These are phyloP conservation scores for Vipera latastei DNA, from an alignment of 2,797 vertebrate species.

Conservation along the genomic window DNA sequence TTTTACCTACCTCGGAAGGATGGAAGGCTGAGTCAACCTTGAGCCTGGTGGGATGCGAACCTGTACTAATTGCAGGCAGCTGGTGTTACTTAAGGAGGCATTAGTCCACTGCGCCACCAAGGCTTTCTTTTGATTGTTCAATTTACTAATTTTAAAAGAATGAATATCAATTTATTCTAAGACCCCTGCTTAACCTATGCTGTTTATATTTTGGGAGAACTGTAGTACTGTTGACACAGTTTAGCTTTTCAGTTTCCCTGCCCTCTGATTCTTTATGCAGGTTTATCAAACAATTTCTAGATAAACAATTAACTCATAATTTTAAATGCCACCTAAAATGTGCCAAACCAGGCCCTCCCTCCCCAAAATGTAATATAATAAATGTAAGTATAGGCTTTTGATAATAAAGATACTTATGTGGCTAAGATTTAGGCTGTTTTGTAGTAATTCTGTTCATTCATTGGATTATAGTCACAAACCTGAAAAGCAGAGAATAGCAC, in stretches of 20 bases:
- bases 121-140: neutral
- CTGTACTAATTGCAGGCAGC: too few relatives aligned
- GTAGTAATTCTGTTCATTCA: neutral
- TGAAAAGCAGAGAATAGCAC: neutral
- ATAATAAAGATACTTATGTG: neutral
- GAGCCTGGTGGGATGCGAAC: too few relatives aligned
- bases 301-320: neutral
- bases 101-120: too few relatives aligned
- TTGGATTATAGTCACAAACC: neutral
- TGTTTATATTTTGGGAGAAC: neutral
- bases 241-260: neutral
- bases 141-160: neutral
- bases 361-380: neutral
- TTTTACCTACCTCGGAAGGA: too few relatives aligned
- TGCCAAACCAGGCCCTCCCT: neutral
- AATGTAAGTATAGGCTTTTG: neutral
- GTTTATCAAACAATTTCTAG: neutral
- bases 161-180: neutral
- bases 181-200: neutral
- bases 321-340: neutral
- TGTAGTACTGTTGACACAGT: neutral
- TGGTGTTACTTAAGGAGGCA: too few relatives aligned
- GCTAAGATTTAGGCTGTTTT: neutral
- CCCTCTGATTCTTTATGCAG: neutral
- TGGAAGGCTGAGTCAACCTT: too few relatives aligned